Evolutionary conservation across 2,113 vertebrate species (phyloP).

Genomic region (Chaetura pelagica): DNA sequence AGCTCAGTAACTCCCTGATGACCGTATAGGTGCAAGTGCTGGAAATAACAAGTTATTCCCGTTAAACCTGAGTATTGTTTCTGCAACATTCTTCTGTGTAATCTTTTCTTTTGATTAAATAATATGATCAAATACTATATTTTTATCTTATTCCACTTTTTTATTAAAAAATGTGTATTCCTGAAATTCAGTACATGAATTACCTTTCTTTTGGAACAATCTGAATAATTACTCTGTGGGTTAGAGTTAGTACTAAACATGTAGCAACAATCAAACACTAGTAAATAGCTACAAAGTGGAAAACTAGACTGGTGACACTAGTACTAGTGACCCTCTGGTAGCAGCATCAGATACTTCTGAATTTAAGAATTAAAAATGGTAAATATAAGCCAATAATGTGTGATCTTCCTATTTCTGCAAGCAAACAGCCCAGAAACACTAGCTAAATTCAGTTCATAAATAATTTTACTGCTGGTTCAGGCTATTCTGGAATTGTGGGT

Average conservation of each 20-base stretch:
- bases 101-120: not conserved
- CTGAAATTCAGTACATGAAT: not conserved
- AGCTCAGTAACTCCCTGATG: slow-evolving; percentile 28
- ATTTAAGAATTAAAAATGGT: not conserved
- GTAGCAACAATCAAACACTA: not conserved
- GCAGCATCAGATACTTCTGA: not conserved
- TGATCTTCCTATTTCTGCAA: not conserved
- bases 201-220: not conserved
- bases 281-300: not conserved
- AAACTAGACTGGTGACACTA: not conserved
- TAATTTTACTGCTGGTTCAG: not conserved
- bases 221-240: not conserved
- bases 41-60: not conserved
- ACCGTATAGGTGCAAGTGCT: not conserved
- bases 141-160: not conserved
- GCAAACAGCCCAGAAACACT: not conserved
- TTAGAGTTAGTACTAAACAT: not conserved
- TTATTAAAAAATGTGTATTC: not conserved
- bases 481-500: not conserved
- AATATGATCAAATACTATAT: not conserved
- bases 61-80: not conserved
- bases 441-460: not conserved
- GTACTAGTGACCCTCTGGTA: not conserved
- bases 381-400: not conserved
- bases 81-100: not conserved